Conservation (phyloP, 2,113 vertebrate genomes). For the Danionella cerebrum region DNA sequence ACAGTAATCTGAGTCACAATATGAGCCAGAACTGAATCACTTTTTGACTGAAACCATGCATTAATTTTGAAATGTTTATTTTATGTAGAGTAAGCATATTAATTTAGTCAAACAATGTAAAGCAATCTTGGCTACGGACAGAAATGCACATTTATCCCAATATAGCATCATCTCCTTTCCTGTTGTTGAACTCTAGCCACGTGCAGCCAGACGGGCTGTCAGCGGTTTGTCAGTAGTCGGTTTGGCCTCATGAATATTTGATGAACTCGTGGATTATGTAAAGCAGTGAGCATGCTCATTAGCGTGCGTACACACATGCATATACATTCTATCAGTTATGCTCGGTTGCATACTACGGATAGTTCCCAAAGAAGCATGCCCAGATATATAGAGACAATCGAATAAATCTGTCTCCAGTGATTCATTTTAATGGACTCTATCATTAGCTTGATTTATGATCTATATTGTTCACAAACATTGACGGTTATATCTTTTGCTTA, state of each 20-base stretch:
- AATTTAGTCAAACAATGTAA: too few relatives aligned
- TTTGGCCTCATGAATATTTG: constrained; percentile 65
- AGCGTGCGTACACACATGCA: constrained; percentile 51
- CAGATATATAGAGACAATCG: background rate
- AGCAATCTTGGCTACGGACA: background rate
- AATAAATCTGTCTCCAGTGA: background rate
- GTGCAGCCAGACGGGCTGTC: background rate
- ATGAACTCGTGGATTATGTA: constrained; percentile 65
- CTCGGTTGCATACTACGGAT: background rate
- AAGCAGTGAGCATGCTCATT: constrained; percentile 56
- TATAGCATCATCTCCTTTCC: background rate
- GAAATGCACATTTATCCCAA: background rate
- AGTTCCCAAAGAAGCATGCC: background rate
- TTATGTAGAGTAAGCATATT: too few relatives aligned
- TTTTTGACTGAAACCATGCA: too few relatives aligned
- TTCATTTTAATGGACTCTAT: background rate
- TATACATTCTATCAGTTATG: background rate
- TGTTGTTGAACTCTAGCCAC: background rate
- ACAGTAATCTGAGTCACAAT: too few relatives aligned
- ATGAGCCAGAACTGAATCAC: too few relatives aligned
- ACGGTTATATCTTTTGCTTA: too few relatives aligned
- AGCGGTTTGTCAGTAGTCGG: constrained; percentile 14
- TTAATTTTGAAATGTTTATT: too few relatives aligned
- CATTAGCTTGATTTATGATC: too few relatives aligned
- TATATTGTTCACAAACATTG: too few relatives aligned